These are phyloP conservation scores for Pseudoips prasinana DNA, from an alignment of 2,888 invertebrate species.

Conservation along the genomic window DNA sequence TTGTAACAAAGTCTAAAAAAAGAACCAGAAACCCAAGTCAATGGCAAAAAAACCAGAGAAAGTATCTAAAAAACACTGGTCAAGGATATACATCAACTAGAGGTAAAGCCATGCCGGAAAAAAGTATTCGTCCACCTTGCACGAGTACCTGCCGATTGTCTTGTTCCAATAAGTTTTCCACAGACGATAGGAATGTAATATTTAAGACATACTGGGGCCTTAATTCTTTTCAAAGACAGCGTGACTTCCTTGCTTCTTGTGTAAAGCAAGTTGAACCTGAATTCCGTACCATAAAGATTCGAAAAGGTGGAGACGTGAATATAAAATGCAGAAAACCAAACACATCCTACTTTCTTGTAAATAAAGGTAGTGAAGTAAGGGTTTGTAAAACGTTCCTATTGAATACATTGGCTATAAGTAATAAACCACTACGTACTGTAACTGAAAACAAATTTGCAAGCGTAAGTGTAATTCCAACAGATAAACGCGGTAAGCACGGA, in stretches of 20 bases:
- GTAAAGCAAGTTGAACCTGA: constrained; percentile 7
- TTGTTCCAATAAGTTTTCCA: constrained; percentile 10
- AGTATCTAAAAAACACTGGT: constrained; percentile 15
- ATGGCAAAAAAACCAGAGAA: constrained; percentile 14
- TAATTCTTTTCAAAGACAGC: constrained; percentile 9
- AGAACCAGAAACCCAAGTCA: constrained; percentile 10
- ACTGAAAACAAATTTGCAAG: constrained; percentile 7
- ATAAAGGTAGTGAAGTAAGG: too few species aligned
- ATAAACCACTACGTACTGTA: constrained; percentile 12
- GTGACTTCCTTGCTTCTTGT: constrained; percentile 11
- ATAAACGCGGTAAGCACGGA: constrained; percentile 9
- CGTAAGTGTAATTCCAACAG: constrained; percentile 4
- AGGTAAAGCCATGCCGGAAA: constrained; percentile 12
- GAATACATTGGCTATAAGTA: constrained; percentile 14
- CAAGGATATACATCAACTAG: constrained; percentile 11
- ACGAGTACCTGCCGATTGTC: constrained; percentile 10
- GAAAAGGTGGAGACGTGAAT: constrained; percentile 6
- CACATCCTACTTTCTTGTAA: constrained; percentile 8
- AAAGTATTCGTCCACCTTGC: constrained; percentile 18
- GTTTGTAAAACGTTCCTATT: constrained; percentile 16
- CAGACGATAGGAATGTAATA: constrained; percentile 8
- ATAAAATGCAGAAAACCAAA: constrained; percentile 9
- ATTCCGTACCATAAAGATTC: constrained; percentile 10
- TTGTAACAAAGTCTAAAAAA: constrained; percentile 9
- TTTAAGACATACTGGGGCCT: constrained; percentile 12